Evolutionary conservation across 2,797 vertebrate species (phyloP), one percentile per base, ranked within the genome.

Genomic region (Meda fulgida): DNA sequence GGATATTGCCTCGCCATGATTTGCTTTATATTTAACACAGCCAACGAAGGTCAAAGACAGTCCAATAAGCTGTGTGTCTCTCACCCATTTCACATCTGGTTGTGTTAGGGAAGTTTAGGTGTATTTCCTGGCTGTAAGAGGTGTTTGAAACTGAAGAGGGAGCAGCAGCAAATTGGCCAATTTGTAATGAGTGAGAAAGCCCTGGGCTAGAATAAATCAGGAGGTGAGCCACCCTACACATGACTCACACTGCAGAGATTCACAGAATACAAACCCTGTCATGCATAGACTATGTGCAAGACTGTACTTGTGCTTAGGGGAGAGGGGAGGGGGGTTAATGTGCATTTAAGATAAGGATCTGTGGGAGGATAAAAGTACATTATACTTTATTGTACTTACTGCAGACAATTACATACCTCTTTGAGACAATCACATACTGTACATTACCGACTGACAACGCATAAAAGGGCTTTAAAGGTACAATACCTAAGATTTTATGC

Each of bases 1-100:
- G 79, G 83, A 75, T 83, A 87, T 88, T 85, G 83, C 75, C 65
- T 85, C 26, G 6, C 14, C 81, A 23, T n/a, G 9, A 60, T 81
- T 85, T 79, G 65, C 80, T 83, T 83, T 87, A 76, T 85, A 76
- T 85, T 86, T 81, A 77, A 85, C 65, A 69, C 60, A 55, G 60
- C 43, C 26, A 91, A 86, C 87, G 83, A 80, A 90, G 84, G 89
- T 87, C 87, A 87, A 58, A 85, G 73, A 70, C 72, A 75, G 80
- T 84, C 83, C 85, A 85, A 65, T 66, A 84, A 81, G 73, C 79
- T 4, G 14, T 78, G 46, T 31, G 48, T 40, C 66, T 84, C 46
- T 55, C 80, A 75, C 38, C 66, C 63, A 40, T 69, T 66, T 51
- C 40, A 19, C 26, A 34, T 69, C 43, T 55, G 46, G 48, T 69